Evolutionary conservation across 2,113 vertebrate species (phyloP), one percentile per base, ranked within the genome.

Genomic region (Embiotoca jacksoni): DNA sequence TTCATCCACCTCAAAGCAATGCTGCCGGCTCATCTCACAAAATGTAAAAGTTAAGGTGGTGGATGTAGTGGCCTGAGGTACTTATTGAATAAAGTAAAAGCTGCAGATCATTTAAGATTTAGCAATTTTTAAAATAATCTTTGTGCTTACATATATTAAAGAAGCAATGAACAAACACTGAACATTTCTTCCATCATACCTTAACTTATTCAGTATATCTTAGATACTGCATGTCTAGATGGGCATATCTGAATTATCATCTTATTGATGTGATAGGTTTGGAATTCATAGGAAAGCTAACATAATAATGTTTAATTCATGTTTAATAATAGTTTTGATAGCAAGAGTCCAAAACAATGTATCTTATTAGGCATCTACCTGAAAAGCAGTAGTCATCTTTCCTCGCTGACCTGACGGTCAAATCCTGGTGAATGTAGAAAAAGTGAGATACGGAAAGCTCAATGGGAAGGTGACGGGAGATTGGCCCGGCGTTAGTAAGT

Each of bases 401-500:
- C 39, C 36, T 41, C 35, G 6, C 50, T 55, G 68, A 79, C 67
- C 56, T 13, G 55, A 30, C 57, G 53, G 61, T 72, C 32, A 75
- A 61, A 75, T 60, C 49, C 35, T 35, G 52, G 61, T 79, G 32
- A 46, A 37, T 33, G 33, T 15, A 62, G 31, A 72, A 65, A 82
- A 79, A 75, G 60, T 33, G 52, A 66, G 54, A 80, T 11, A 74
- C 47, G 72, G 30, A 75, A 59, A 80, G 62, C 64, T 76, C 52
- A 3, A 70, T 33, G 31, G 11, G 39, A 79, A 75, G 55, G 78
- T 59, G 60, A 70, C 69, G 67, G 60, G 55, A 75, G 68, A 87
- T 78, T 49, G 73, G 56, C 50, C 32, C 37, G 70, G 62, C 72
- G 79, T 78, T 72, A 75, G 65, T 30, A 57, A 68, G 81, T 74